These are phyloP conservation scores for Felis catus DNA, from an alignment of 2,113 vertebrate species.

Conservation along the genomic window F.catus_Fca126_mat1.0 CM031415.1:53753501-53754000, in stretches of 20 bases:
- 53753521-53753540: constrained; percentile 99
- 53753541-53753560: constrained; percentile 96
- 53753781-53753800: background rate
- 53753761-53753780: background rate
- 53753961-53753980: background rate
- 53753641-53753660: constrained; percentile 82
- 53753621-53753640: constrained; percentile 98
- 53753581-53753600: constrained; percentile 98
- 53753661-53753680: background rate
- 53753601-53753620: constrained; percentile 95
- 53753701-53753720: background rate
- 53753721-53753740: background rate
- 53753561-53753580: constrained; percentile 97
- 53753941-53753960: background rate
- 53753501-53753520: constrained; percentile 99
- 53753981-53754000: background rate
- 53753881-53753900: background rate
- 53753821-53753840: background rate
- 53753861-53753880: background rate
- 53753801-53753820: background rate
- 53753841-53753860: background rate
- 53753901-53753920: background rate
- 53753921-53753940: constrained; percentile 4
- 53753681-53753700: background rate
- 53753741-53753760: background rate